Base-by-base conservation (phyloP, 2,113 vertebrate genomes). In the Brachyhypopomus occidentalis region DNA sequence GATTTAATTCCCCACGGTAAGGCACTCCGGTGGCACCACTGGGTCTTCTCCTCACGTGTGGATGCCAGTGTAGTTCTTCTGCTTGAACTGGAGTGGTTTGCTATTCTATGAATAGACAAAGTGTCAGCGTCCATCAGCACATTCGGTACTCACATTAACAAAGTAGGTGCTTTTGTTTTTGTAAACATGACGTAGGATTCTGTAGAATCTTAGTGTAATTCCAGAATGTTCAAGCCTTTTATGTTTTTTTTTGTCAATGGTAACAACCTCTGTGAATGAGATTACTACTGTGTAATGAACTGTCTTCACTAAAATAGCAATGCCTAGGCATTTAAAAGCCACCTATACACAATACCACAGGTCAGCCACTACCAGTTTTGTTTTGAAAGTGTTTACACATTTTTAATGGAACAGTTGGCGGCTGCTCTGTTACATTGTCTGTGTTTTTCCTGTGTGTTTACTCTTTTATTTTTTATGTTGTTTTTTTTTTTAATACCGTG, bases 1-100 rank as follows among this genome's bases (percentile, higher is more conserved):
- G 98, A 91, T 99, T 99, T 95, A 99, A 99, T 92, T 99, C 98
- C 75, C 98, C 98, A 95, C 95, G 98, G 98, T 99, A 95, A 95
- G 96, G 89, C 87, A 74, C 48, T 86, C 84, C 74, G 80, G 81
- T 76, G 62, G 62, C 83, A 71, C 20, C 63, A 69, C 84, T 56
- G 81, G 69, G 64, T 83, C 83, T 80, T 23, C 69, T 83, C 27
- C 66, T 72, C 76, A 48, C 66, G 80, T 79, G 76, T 70, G 77
- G 76, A 82, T 82, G 66, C 76, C 77, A 81, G 67, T 55, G 52
- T 76, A 74, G 75, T 81, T 79, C 80, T 67, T n/a, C 75, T 64
- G 80, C 75, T 74, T 73, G 69, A 84, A 77, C 62, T 72, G 19
- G 27, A 80, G 55, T 36, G 69, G 72, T 83, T 73, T 80, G 84